Conservation (phyloP, 2,113 vertebrate genomes). For the Eolophus roseicapilla region DNA sequence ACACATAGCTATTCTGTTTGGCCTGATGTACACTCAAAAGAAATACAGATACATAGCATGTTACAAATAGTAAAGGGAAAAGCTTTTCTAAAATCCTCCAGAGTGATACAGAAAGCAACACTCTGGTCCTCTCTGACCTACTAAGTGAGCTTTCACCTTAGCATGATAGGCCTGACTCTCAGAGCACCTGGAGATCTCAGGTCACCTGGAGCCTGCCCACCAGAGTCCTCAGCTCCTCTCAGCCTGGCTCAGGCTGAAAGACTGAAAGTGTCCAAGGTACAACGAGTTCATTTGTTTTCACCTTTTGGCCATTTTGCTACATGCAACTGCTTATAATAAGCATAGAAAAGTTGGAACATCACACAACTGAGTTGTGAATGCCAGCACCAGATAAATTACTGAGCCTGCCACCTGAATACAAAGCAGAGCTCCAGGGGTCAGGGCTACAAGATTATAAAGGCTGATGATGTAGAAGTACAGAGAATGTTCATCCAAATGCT, state of each 20-base stretch:
- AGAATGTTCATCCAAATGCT: not conserved
- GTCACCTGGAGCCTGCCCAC: too few relatives aligned
- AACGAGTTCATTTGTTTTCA: not conserved
- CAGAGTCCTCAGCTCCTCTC: not conserved
- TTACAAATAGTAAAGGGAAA: not conserved
- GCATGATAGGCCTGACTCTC: not conserved
- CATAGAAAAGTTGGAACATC: not conserved
- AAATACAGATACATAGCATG: not conserved
- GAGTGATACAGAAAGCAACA: not conserved
- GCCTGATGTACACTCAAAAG: not conserved
- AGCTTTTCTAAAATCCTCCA: not conserved
- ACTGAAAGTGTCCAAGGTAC: not conserved
- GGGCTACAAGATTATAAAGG: not conserved
- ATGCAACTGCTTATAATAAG: not conserved
- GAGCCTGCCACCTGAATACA: conserved; percentile 1
- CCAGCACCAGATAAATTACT: not conserved
- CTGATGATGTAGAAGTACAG: not conserved
- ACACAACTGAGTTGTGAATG: not conserved
- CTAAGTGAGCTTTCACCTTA: not conserved
- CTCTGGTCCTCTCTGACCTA: not conserved
- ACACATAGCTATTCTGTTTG: conserved; percentile 1
- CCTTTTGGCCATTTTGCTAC: not conserved
- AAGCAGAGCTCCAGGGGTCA: conserved; percentile 8
- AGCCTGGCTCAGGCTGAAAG: not conserved
- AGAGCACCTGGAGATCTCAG: not conserved